Base-by-base conservation (phyloP, 2,888 invertebrate species). In the Zele albiditarsus region DNA sequence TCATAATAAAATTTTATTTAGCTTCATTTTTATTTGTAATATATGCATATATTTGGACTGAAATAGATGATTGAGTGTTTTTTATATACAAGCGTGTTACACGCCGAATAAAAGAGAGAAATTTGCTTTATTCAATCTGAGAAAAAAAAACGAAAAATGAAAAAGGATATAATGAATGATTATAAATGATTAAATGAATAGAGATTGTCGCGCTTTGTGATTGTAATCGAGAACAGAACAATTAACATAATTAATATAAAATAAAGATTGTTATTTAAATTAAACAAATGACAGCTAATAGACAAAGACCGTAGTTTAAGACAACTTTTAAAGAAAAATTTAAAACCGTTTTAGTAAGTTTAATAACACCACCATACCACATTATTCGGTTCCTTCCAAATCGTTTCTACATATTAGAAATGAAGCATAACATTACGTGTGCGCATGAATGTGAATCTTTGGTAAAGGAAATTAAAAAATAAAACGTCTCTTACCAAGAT, bases 261-360 rank as follows among this genome's bases (percentile, higher is more conserved):
- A 27, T 49, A 53, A 53, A 75, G 20, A 73, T 72, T 74, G 42
- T 78, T 77, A 73, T 79, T 78, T 75, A 73, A 77, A 78, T 57
- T 23, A 49, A n/a, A 79, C 78, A 79, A 82, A 82, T 80, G 81
- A 82, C 82, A 83, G 79, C 81, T 79, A 81, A 84, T 85, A 83
- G 83, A 87, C 83, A 84, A 84, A 85, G 85, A 85, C 85, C 87
- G 85, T 87, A 87, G 88, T 85, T 86, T 87, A 85, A 87, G 85
- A 84, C 85, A 85, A 85, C 84, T 87, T 85, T 86, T 84, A n/a
- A 86, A 86, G 85, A 84, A 84, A 85, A 82, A 85, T 82, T 74
- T 82, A 83, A 82, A 82, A 85, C 84, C 84, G 84, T 84, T 53
- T 53, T 83, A 78, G 80, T 75, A 71, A 78, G 77, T 79, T 81